Evolutionary conservation across 2,113 vertebrate genomes (phyloP), one percentile per base, ranked within the genome.

Genomic region (Oxyruncus cristatus): DNA sequence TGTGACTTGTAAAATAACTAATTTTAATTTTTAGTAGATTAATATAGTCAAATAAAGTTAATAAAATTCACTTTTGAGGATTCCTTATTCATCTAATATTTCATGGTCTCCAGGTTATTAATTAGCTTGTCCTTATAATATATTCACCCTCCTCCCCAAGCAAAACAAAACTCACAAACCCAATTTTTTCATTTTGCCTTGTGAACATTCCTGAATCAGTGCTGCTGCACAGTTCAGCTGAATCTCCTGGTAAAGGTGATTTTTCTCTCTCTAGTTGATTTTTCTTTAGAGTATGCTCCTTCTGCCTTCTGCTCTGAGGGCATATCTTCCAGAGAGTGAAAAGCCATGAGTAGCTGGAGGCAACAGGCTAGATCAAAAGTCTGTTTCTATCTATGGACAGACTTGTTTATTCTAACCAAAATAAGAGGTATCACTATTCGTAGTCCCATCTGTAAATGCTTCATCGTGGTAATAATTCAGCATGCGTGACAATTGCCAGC

Each of bases 321-420:
- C 26, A 32, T 70, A 8, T 53, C 41, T 94, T 91, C 50, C 68
- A 71, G 58, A 37, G 5, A 22, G 27, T 42, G 68, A 77, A 86
- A 93, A 67, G 27, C 5, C 1, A 70, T 74, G 72, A 94, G 59
- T 76, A 86, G 76, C 83, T 92, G 56, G 55, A 91, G 89, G 56
- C 63, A 83, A n/a, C 44, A 79, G 74, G 18, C 32, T 55, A 42
- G 39, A 93, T 86, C 55, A 71, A 35, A 91, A 85, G 35, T 71
- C 50, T 75, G 1, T 62, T 80, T 92, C 67, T 83, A 28, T 75
- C 32, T 58, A 2, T 68, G 55, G 63, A 53, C 79, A 67, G 70
- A 53, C 56, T 77, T 85, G 58, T 77, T 78, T 91, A 82, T 46
- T 66, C 66, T 73, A 66, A 92, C 52, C 24, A 75, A 75, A 93